Evolutionary conservation across 2,888 invertebrate species (phyloP), one percentile per base, ranked within the genome.

Genomic region (Andrena flavipes): DNA sequence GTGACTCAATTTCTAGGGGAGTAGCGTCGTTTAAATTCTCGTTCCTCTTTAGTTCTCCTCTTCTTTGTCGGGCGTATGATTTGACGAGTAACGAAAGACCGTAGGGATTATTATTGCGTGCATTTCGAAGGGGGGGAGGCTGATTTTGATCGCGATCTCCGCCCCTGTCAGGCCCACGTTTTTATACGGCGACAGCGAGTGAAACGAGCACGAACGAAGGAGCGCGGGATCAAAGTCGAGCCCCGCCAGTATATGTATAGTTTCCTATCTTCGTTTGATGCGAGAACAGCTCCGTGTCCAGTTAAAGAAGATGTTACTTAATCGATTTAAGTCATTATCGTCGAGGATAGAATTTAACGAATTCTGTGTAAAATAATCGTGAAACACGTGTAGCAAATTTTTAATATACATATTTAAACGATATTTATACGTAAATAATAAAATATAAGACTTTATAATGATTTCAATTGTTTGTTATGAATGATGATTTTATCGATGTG

Each of bases 301-400:
- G 84, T 86, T 91, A 90, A 91, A 76, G 20, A 65, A 49, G 29
- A 29, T 87, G 92, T 91, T 92, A 92, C 91, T 93, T 92, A 92
- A 92, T 87, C 89, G 85, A 91, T 86, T 89, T 91, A 87, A 92
- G 91, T 92, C 91, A 91, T 90, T 90, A 90, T 91, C 88, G 56
- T 56, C 56, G 23, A 87, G 88, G 89, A 89, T 91, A 92, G 92
- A 90, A 91, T 26, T 56, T 92, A 92, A 91, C 87, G 90, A 91
- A 92, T 91, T 92, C 91, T 92, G 90, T 93, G 92, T 93, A 93
- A 93, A 93, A 91, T 93, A 92, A 92, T 91, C 90, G 92, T 92
- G 89, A 90, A 91, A 89, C 56, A 56, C 91, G 90, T 93, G 91
- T 92, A 93, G 92, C 86, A 90, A 93, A 92, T 91, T 92, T 93